Evolutionary conservation across 2,113 vertebrate species (phyloP).

Genomic region (Grallaria varia): DNA sequence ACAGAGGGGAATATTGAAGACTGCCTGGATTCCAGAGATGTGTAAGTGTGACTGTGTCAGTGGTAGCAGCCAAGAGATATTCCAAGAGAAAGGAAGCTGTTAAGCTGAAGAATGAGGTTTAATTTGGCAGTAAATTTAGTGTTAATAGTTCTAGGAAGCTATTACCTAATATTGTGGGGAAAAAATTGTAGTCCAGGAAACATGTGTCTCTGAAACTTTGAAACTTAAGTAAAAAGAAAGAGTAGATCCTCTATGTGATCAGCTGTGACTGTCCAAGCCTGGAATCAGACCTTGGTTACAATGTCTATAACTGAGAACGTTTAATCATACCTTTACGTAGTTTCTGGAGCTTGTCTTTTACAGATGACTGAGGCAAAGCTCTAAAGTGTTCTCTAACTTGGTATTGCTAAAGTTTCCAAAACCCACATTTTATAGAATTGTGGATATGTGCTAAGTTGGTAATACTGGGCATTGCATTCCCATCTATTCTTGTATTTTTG

Average conservation of each 20-base stretch:
- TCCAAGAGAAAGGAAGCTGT: not conserved
- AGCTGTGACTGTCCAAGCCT: not conserved
- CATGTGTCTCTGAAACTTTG: not conserved
- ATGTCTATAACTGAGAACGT: not conserved
- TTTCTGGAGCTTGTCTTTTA: not conserved
- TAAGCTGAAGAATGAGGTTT: not conserved
- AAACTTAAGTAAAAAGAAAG: not conserved
- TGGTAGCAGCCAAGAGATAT: not conserved
- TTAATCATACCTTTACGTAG: not conserved
- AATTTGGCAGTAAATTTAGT: not conserved
- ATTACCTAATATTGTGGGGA: not conserved
- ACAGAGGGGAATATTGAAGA: not conserved
- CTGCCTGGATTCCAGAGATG: not conserved
- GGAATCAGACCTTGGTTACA: not conserved
- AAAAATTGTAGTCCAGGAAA: not conserved
- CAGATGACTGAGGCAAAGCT: not conserved
- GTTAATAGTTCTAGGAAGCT: not conserved
- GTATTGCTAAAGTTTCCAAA: not conserved
- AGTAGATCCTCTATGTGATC: not conserved
- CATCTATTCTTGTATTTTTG: not conserved
- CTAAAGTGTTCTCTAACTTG: fast-evolving
- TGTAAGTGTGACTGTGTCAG: not conserved
- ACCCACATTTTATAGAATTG: not conserved
- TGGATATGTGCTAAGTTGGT: not conserved
- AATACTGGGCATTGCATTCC: not conserved